Percentiles rank a stretch among this genome's conserved stretches.
These are phyloP conservation scores for Carposina sasakii DNA, from an alignment of 1,140 invertebrate genomes.

Conservation along the genomic window DNA sequence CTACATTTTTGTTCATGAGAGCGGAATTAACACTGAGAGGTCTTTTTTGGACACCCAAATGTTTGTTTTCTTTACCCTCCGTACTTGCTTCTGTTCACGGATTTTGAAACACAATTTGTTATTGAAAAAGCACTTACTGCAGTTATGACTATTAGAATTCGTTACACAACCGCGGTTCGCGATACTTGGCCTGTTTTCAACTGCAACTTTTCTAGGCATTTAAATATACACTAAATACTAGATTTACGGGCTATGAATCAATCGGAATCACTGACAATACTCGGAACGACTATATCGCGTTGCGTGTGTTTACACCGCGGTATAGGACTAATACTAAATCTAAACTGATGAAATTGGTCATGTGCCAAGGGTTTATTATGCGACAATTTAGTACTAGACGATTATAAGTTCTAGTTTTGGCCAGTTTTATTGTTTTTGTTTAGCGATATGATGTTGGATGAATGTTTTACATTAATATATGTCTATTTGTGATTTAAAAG, in stretches of 20 bases:
- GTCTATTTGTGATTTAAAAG: too few relatives aligned
- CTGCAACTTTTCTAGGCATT: slow-evolving; percentile 33
- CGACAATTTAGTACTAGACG: slow-evolving; percentile 29
- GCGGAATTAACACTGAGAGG: slow-evolving; percentile 24
- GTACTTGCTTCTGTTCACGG: slow-evolving; percentile 28
- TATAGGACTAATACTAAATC: too few relatives aligned
- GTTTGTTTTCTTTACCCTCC: slow-evolving; percentile 28
- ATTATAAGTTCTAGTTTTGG: too few relatives aligned
- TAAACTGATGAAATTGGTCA: slow-evolving; percentile 19
- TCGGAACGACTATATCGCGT: too few relatives aligned
- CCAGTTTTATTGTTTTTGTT: too few relatives aligned
- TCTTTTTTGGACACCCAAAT: slow-evolving; percentile 22
- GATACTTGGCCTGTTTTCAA: slow-evolving; percentile 52
- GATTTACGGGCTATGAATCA: slow-evolving; percentile 4
- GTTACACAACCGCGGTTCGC: slow-evolving; percentile 32
- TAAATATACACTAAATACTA: slow-evolving; percentile 36
- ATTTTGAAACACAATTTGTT: slow-evolving; percentile 34
- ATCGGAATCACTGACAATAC: slow-evolving; percentile 11
- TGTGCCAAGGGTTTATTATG: slow-evolving; percentile 31
- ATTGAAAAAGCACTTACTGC: slow-evolving; percentile 30
- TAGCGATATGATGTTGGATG: too few relatives aligned
- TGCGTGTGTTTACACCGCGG: too few relatives aligned
- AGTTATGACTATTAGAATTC: slow-evolving; percentile 37
- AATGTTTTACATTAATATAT: too few relatives aligned
- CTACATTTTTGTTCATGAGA: slow-evolving; percentile 38